Evolutionary conservation across 2,113 vertebrate genomes (phyloP).

Genomic region (Sebastes schlegelii): DNA sequence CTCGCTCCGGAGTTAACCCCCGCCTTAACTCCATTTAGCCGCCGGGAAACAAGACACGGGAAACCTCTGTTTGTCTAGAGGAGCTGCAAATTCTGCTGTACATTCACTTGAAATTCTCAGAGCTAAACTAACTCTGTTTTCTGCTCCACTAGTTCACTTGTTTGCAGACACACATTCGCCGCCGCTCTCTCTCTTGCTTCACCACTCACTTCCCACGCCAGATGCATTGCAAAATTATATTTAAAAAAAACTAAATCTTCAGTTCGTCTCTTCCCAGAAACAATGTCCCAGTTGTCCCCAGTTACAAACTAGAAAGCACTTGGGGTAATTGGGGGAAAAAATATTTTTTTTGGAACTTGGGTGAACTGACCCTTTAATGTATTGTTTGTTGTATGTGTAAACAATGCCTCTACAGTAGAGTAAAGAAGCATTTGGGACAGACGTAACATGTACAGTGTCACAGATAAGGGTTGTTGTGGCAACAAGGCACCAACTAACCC

Average conservation of each 20-base stretch:
- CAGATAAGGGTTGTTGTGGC: conserved; percentile 32
- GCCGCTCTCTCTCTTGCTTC: too few relatives aligned
- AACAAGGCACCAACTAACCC: conserved; percentile 47
- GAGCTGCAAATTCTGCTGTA: too few relatives aligned
- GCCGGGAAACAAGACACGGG: too few relatives aligned
- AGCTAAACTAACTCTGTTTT: too few relatives aligned
- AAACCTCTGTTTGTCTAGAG: too few relatives aligned
- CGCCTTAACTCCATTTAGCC: too few relatives aligned
- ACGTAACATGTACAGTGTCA: conserved; percentile 5
- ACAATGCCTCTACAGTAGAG: neutral
- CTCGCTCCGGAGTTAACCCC: too few relatives aligned
- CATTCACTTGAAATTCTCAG: too few relatives aligned
- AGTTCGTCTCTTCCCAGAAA: neutral
- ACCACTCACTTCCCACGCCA: too few relatives aligned
- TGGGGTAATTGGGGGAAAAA: neutral
- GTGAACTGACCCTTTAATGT: neutral
- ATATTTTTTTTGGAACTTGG: neutral
- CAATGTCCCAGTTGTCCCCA: neutral
- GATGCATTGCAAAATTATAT: neutral
- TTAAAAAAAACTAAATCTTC: neutral
- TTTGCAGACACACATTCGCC: too few relatives aligned
- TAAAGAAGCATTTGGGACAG: conserved; percentile 6
- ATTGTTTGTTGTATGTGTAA: neutral
- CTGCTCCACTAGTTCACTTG: too few relatives aligned
- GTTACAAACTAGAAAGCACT: neutral